Evolutionary conservation across 2,888 invertebrate species (phyloP), one percentile per base, ranked within the genome.

Genomic region (Melipona bicolor): DNA sequence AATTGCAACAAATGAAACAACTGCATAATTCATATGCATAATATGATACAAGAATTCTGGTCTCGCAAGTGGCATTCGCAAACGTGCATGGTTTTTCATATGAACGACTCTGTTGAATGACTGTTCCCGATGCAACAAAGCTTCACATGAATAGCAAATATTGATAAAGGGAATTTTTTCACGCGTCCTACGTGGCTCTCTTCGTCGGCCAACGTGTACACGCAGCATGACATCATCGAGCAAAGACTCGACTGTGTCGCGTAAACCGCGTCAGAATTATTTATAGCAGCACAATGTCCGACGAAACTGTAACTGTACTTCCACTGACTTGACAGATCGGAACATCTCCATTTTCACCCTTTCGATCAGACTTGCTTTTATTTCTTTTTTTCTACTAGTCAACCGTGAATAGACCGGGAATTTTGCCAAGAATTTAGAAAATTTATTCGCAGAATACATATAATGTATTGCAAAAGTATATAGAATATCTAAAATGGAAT

Each of bases 191-290:
- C 70, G 52, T 52, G 43, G 24, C 50, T 71, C 36, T 17, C 21
- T 77, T 74, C 65, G 19, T 83, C 70, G 9, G 70, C 17, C 49
- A 43, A n/a, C 17, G 62, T 56, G 56, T 49, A 61, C 68, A n/a
- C 27, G 62, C 54, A 9, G 75, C 65, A n/a, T 84, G 84, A 84
- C 78, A 83, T 84, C 83, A 84, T 56, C 78, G 69, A 43, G 43
- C 54, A 49, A 15, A 43, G 27, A 19, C 43, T 52, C 56, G 64
- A 11, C 27, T 70, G 52, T 59, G 52, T 59, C 68, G 61, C 32
- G 50, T 27, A 65, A 73, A 83, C 27, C 36, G 67, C 84, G 74
- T 80, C 79, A 80, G 70, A 49, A 77, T 70, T 84, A 85, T 85
- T 85, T 84, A 84, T 84, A 79, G 70, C 72, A 54, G 9, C 43